phyloP scores from a whole-genome alignment of 2,113 vertebrate species.

The Pitta sordida region DNA sequence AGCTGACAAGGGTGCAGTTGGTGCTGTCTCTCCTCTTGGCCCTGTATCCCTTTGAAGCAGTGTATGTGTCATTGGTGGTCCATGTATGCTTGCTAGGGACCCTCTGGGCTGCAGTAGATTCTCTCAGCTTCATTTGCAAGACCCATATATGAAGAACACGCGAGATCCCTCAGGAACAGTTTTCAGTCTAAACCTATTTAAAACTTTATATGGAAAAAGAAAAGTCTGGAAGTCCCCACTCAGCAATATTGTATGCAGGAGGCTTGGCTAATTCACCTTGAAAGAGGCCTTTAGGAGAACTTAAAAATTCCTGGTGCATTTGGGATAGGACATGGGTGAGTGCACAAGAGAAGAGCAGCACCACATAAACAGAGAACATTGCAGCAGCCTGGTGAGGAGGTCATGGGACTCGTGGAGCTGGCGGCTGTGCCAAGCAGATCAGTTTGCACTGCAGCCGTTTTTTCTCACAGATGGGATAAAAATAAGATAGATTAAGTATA shows the following conservation, averaged over 20 bases:
- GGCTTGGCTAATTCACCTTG: background rate
- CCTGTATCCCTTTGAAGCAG: background rate
- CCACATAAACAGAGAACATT: background rate
- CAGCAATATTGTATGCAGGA: background rate
- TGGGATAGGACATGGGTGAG: background rate
- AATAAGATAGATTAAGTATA: slow-evolving; percentile 59
- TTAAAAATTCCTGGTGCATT: background rate
- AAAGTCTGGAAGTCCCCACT: background rate
- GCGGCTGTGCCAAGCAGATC: background rate
- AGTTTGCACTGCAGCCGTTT: accelerated
- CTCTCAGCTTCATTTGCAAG: background rate
- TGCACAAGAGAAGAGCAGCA: background rate
- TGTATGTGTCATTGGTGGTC: background rate
- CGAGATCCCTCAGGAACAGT: background rate
- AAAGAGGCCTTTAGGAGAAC: background rate
- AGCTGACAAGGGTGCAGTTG: background rate
- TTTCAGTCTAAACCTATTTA: background rate
- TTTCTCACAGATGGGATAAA: slow-evolving; percentile 54
- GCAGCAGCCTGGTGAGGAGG: background rate
- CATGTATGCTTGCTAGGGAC: background rate
- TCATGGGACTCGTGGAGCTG: background rate
- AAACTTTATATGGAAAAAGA: background rate
- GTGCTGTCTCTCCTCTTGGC: background rate
- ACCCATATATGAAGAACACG: accelerated
- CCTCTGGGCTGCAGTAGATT: background rate